Evolutionary conservation across 2,888 invertebrate genomes (phyloP).

Genomic region (Bombyx huttoni): DNA sequence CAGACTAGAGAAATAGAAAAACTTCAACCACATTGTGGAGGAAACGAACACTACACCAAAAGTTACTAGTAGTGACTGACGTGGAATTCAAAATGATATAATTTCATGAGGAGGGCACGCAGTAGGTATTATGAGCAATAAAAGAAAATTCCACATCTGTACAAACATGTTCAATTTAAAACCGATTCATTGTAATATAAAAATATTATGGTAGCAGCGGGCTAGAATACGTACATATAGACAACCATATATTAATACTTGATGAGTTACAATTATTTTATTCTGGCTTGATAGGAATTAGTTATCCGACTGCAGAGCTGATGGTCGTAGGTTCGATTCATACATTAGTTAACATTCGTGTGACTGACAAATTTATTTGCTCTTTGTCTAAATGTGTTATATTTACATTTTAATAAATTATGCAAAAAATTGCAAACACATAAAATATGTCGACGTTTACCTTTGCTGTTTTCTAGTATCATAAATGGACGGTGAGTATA

Average conservation of each 20-base stretch:
- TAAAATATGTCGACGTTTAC: no score
- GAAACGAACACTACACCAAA: slow-evolving; percentile 9
- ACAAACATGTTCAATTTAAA: slow-evolving; percentile 16
- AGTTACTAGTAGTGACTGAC: slow-evolving; percentile 12
- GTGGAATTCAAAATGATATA: slow-evolving; percentile 17
- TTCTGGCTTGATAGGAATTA: no score
- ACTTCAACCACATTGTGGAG: slow-evolving; percentile 21
- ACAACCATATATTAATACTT: not conserved
- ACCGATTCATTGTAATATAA: not conserved
- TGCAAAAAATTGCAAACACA: no score
- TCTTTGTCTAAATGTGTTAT: no score
- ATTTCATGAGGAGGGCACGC: not conserved
- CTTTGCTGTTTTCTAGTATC: no score
- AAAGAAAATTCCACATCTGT: slow-evolving; percentile 20
- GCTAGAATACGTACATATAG: not conserved
- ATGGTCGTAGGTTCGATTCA: no score
- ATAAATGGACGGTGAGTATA: no score
- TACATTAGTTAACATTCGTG: no score
- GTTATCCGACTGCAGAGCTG: no score
- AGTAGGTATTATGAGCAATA: slow-evolving; percentile 1
- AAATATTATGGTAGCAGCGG: not conserved
- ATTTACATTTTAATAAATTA: no score
- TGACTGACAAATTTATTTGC: no score
- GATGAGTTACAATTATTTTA: no score
- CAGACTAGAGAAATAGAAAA: slow-evolving; percentile 19